Evolutionary conservation across 2,113 vertebrate species (phyloP).

Genomic region (Eptatretus burgeri): DNA sequence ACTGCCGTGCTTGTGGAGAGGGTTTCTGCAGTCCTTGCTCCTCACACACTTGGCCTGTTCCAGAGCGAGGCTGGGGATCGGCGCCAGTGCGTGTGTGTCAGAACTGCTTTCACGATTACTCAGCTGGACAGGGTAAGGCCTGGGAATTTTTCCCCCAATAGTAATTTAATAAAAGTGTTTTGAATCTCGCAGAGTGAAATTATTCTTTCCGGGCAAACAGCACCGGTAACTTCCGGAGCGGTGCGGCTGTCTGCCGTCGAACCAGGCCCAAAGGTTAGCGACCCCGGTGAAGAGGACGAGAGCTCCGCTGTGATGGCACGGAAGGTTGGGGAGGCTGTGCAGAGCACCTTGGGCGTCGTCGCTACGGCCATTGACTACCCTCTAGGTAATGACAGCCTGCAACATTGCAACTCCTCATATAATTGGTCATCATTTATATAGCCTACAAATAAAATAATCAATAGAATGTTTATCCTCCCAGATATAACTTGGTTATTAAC

Average conservation of each 20-base stretch:
- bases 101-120: slow-evolving; percentile 47
- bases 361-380: slow-evolving; percentile 90
- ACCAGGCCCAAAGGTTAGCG: no score
- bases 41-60: slow-evolving; percentile 56
- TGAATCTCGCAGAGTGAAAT: no score
- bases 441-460: no score
- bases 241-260: no score
- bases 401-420: neutral
- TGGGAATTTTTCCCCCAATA: neutral
- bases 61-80: slow-evolving; percentile 78
- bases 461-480: no score
- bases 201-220: no score
- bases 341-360: slow-evolving; percentile 73
- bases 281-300: slow-evolving; percentile 44
- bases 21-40: slow-evolving; percentile 83
- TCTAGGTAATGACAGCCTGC: slow-evolving; percentile 27
- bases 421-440: no score
- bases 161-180: no score
- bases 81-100: slow-evolving; percentile 67
- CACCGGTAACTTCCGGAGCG: no score
- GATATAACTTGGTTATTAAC: no score
- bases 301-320: slow-evolving; percentile 61
- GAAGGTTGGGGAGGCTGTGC: slow-evolving; percentile 82
- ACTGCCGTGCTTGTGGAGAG: slow-evolving; percentile 82
- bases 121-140: slow-evolving; percentile 30